Base-by-base conservation (phyloP, 2,797 vertebrate species). In the Orientallactaga sibirica region DNA sequence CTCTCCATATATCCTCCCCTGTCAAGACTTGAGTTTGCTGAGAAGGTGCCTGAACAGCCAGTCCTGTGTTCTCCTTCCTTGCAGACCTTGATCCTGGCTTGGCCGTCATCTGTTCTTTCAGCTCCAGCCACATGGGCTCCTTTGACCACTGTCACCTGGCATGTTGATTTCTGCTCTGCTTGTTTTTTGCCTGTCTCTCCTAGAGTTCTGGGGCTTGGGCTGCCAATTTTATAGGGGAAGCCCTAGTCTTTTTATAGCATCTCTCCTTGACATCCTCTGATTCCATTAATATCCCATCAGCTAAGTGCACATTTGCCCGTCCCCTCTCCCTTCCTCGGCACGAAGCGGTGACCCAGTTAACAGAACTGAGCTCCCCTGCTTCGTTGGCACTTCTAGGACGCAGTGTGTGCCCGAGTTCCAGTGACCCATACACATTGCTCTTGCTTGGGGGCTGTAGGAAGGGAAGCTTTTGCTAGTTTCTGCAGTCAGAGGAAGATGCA, bases 151-250 rank as follows among this genome's bases (percentile, higher is more conserved):
- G 2, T 70, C 61, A 7, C 18, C 66, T 52, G 7, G 7, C 5
- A 1, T 64, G 79, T 55, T 62, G 55, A 93, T 92, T 96, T 92
- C 77, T 87, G 55, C 83, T 92, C 78, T 83, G 61, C 71, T 90
- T 48, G 20, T 61, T 88, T 33, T 86, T 93, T 81, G 58, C 70
- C 67, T 86, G 89, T 86, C 61, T 78, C 9, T 75, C 80, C 81
- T 68, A 12, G 70, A 94, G 52, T 89, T 75, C 68, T 19, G 5
- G 78, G 41, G 61, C n/a, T 58, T 29, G 29, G 14, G 81, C 76
- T 93, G 88, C 86, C 55, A 52, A 0, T 80, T 96, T 90, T 79
- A 76, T 48, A 86, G 68, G 84, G 88, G 61, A 92, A 94, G 61
- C 81, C 90, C 66, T 67, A 0, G 41, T 86, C 88, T 94, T 77